These are phyloP conservation scores for Tortrix viridana DNA, from an alignment of 2,888 invertebrate species.

Conservation along the genomic window DNA sequence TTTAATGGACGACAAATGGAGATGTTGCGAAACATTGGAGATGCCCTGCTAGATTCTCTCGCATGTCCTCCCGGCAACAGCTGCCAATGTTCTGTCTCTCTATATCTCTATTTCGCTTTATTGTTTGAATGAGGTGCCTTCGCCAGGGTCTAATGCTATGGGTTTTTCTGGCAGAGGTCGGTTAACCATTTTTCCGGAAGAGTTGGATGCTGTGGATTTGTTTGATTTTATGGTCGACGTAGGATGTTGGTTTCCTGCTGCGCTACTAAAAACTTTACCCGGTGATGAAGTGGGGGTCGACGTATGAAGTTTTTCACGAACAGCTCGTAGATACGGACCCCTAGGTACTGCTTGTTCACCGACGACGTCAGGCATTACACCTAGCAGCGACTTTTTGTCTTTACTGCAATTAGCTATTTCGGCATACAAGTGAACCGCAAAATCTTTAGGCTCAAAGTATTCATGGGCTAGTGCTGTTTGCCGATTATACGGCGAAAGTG, in stretches of 20 bases:
- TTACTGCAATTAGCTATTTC: conserved; percentile 82
- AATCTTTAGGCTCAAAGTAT: conserved; percentile 81
- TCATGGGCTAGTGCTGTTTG: conserved; percentile 74
- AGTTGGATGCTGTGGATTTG: conserved; percentile 65
- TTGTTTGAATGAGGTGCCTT: conserved; percentile 67
- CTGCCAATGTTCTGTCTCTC: conserved; percentile 46
- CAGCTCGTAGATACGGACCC: conserved; percentile 85
- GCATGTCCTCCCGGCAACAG: conserved; percentile 44
- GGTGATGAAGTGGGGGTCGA: conserved; percentile 48
- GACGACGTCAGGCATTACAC: conserved; percentile 75
- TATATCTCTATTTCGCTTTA: too few species aligned
- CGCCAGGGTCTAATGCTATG: conserved; percentile 61
- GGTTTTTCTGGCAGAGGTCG: conserved; percentile 89
- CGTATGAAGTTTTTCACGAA: conserved; percentile 82
- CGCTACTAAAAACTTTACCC: conserved; percentile 51
- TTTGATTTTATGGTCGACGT: conserved; percentile 62
- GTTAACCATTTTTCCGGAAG: conserved; percentile 85
- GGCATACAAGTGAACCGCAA: conserved; percentile 85
- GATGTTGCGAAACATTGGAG: not conserved
- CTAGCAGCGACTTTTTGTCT: conserved; percentile 60
- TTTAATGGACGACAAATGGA: conserved; percentile 23
- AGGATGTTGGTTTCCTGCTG: conserved; percentile 49
- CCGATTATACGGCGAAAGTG: conserved; percentile 75
- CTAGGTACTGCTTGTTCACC: conserved; percentile 72
- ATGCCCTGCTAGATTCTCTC: not conserved